Base-by-base conservation (phyloP, 2,797 vertebrate genomes). In the Pyrocephalus nanus region DNA sequence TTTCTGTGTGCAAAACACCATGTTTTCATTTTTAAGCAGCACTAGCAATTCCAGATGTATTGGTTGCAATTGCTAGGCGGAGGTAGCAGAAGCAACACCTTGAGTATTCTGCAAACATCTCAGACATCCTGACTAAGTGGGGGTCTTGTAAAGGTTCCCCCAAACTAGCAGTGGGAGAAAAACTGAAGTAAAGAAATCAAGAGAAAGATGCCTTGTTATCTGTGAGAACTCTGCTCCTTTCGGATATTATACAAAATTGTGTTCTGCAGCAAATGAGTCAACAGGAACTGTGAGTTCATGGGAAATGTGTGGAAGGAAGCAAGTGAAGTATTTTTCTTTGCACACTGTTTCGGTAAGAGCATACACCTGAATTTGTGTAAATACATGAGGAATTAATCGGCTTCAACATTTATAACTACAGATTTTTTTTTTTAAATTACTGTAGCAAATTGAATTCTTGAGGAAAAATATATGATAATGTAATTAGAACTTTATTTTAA, bases 401-500 rank as follows among this genome's bases (percentile, higher is more conserved):
- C 32, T 86, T 19, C 61, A 83, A 15, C 10, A 36, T 67, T 88
- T 69, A 76, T 32, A 71, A 76, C 36, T 73, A 38, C 8, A 64
- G 22, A 26, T 15, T 36, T 51, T 36, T 45, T 50, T 79, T 45
- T 3, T 16, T 7, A 42, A 89, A 73, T 53, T 73, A 76, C 38
- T 89, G 13, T 60, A 70, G 60, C 15, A 74, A 73, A 91, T 91
- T 71, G 22, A 26, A 54, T 80, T 87, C 87, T 87, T 2, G 1
- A 85, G 61, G 45, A 61, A 79, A 91, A 95, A 74, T 54, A 54
- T 29, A 65, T 54, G 32, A 47, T 89, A 83, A 83, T 83, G 57
- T 77, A 86, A 87, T 96, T 93, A 85, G 64, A 85, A 82, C 14
- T 38, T 51, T 65, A 81, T 92, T 92, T 89, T 77, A 72, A 80